A percentile compares a stretch with the other conserved stretches of the same genome.
phyloP scores from a whole-genome alignment of 2,113 vertebrate genomes.

The Laticauda colubrina region DNA sequence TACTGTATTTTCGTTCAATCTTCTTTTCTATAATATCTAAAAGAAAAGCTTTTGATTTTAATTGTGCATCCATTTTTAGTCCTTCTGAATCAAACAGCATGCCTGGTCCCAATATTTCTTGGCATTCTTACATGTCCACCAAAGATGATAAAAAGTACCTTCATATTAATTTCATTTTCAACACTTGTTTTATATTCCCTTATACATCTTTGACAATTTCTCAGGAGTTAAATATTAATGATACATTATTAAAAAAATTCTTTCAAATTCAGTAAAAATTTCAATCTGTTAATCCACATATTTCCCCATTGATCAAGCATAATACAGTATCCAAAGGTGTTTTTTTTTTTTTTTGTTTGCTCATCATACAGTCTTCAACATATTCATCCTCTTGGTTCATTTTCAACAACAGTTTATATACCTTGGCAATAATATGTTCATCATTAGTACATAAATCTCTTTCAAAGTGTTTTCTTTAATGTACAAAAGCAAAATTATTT shows the following conservation, averaged over 20 bases:
- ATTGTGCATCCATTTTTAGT: too few relatives aligned
- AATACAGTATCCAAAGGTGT: neutral
- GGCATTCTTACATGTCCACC: too few relatives aligned
- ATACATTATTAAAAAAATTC: neutral
- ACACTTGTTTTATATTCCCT: neutral
- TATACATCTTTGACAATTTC: neutral
- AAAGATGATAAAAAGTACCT: too few relatives aligned
- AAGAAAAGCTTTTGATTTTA: too few relatives aligned
- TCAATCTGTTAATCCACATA: neutral
- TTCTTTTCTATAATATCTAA: too few relatives aligned
- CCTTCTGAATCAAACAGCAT: too few relatives aligned
- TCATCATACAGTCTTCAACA: neutral
- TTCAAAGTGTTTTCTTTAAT: neutral
- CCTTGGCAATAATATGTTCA: neutral
- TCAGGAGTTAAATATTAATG: neutral
- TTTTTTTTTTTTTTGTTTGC: neutral
- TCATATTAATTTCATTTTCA: neutral
- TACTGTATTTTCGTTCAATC: too few relatives aligned
- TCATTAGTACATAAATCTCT: neutral
- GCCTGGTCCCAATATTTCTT: too few relatives aligned
- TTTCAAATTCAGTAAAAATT: neutral
- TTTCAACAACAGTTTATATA: neutral
- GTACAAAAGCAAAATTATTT: neutral
- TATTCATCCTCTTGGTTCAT: neutral
- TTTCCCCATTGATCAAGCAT: neutral